Evolutionary conservation across 2,113 vertebrate species (phyloP), one percentile per base, ranked within the genome.

Genomic region (Lepus timidus): DNA sequence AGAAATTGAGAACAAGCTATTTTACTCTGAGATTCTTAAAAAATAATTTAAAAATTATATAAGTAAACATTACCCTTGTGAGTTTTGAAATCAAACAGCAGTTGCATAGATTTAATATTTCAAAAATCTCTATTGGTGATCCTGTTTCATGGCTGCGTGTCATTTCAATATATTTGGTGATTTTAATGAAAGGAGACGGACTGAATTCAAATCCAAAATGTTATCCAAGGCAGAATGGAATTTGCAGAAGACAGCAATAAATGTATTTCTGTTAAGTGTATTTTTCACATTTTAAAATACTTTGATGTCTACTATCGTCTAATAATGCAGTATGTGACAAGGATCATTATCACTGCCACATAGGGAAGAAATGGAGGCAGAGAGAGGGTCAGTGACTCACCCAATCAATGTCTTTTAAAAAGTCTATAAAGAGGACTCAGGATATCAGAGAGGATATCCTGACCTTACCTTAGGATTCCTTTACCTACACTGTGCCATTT

Each of bases 11-110:
- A 68, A 73, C 12, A 90, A 86, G 36, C 9, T 84, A n/a, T 16
- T 93, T 6, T 29, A 90, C 49, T 20, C 49, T 20, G 61, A 36
- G 74, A 64, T 65, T 90, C 55, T 75, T 85, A 76, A 91, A 91
- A 83, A 78, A 39, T 29, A 52, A 85, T 78, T 82, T 52, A 71
- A 62, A 87, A 31, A n/a, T 75, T 62, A 22, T 64, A 23, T 64
- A 31, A 31, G 16, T 52, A 79, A 95, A 83, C 8, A 71, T 3
- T 22, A 49, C 25, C 49, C 0, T 6, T 74, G 5, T 36, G 17
- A n/a, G 20, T 78, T 79, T 86, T 62, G 74, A 71, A 79, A 36
- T 70, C 88, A 51, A 1, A 61, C 33, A 55, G 27, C 13, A 83
- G 23, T 90, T 2, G 20, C 33, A 3, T n/a, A 71, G 61, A 85